phyloP scores from a whole-genome alignment of 2,888 invertebrate species.

The Tupiocoris notatus region DNA sequence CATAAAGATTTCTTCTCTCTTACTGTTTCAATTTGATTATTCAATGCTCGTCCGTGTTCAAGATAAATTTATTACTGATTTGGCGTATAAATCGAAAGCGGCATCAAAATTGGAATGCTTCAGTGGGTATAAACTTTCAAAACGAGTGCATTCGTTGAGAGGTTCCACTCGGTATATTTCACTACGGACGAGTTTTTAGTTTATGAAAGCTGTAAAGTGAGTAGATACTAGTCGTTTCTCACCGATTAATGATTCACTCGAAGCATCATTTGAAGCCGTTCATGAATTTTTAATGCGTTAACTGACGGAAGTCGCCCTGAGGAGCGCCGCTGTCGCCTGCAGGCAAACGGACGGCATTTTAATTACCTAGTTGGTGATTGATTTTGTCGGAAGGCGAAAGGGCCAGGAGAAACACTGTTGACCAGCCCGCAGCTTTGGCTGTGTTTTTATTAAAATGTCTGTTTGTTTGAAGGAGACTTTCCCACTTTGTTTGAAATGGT shows the following conservation, averaged over 20 bases:
- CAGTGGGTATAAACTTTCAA: too few species aligned
- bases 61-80: too few species aligned
- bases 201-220: background rate
- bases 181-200: too few species aligned
- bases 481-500: conserved; percentile 35
- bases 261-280: background rate
- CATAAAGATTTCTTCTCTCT: too few species aligned
- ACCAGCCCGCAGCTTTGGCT: background rate
- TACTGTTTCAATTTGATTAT: too few species aligned
- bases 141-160: too few species aligned
- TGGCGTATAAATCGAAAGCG: too few species aligned
- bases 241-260: background rate
- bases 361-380: conserved; percentile 29
- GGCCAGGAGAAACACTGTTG: background rate
- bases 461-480: conserved; percentile 26
- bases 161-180: too few species aligned
- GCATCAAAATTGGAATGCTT: too few species aligned
- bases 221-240: background rate
- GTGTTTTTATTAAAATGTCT: conserved; percentile 18
- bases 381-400: conserved; percentile 15
- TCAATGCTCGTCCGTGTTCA: too few species aligned
- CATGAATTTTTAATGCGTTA: background rate
- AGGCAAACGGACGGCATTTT: background rate
- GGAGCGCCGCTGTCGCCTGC: background rate
- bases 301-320: background rate